phyloP scores from a whole-genome alignment of 2,797 vertebrate species.

The Thamnophis elegans region DNA sequence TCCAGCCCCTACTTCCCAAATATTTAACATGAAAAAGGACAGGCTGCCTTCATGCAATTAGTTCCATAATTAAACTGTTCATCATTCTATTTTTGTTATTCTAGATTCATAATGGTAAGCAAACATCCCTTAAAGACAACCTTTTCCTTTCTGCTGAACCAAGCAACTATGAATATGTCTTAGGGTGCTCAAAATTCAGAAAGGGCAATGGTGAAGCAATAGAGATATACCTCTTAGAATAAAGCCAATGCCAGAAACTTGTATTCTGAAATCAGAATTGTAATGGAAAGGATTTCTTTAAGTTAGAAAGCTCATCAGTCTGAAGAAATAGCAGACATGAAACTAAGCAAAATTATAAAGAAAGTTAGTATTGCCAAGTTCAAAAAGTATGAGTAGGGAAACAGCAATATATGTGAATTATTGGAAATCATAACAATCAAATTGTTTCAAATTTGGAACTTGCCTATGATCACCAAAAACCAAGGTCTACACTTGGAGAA shows the following conservation, averaged over 20 bases:
- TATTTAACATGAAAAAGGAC: not conserved
- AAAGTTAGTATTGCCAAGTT: not conserved
- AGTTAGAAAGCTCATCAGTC: not conserved
- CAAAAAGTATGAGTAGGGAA: not conserved
- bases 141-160: not conserved
- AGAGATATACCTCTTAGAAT: not conserved
- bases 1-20: not conserved
- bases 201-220: not conserved
- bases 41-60: not conserved
- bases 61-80: not conserved
- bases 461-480: not conserved
- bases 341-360: not conserved
- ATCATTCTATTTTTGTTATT: not conserved
- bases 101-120: too few relatives aligned
- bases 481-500: conserved; percentile 13
- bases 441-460: not conserved
- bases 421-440: not conserved
- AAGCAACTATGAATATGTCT: not conserved
- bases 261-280: not conserved
- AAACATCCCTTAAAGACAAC: not conserved
- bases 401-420: not conserved
- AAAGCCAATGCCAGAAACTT: not conserved
- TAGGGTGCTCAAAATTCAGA: not conserved
- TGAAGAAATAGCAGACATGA: not conserved
- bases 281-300: not conserved